Conservation (phyloP, 2,113 vertebrate genomes). For the Micromys minutus region DNA sequence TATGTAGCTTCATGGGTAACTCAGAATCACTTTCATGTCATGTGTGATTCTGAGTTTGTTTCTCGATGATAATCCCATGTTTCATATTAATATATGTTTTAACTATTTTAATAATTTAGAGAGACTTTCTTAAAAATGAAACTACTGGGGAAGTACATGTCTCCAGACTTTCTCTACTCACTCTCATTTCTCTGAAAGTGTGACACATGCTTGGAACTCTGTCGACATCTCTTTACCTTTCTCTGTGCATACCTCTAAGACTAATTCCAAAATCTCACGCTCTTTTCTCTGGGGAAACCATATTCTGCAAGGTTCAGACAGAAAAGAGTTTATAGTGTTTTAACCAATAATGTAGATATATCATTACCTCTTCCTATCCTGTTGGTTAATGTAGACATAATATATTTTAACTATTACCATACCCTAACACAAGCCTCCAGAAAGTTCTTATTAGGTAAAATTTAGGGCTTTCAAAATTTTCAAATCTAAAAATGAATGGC, state of each 20-base stretch:
- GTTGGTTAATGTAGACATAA: neutral
- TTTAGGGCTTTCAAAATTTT: neutral
- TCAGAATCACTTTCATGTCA: neutral
- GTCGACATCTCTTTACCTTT: neutral
- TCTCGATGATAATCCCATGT: neutral
- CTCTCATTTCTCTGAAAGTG: neutral
- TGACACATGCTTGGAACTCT: neutral
- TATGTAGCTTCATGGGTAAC: neutral
- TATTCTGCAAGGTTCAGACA: neutral
- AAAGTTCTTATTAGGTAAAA: conserved; percentile 19
- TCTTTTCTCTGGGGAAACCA: neutral
- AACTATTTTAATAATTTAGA: neutral
- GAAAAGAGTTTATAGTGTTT: neutral
- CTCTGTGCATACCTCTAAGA: neutral
- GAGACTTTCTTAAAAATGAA: neutral
- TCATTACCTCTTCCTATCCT: neutral
- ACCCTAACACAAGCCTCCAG: neutral
- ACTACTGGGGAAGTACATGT: neutral
- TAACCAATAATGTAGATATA: neutral
- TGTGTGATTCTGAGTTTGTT: neutral
- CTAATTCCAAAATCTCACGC: accelerated
- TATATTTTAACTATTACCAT: neutral
- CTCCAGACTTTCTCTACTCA: too few species aligned
- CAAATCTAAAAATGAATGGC: neutral
- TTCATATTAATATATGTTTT: neutral